Conservation (phyloP, 1,140 invertebrate genomes). For the Gryon sp. region DNA sequence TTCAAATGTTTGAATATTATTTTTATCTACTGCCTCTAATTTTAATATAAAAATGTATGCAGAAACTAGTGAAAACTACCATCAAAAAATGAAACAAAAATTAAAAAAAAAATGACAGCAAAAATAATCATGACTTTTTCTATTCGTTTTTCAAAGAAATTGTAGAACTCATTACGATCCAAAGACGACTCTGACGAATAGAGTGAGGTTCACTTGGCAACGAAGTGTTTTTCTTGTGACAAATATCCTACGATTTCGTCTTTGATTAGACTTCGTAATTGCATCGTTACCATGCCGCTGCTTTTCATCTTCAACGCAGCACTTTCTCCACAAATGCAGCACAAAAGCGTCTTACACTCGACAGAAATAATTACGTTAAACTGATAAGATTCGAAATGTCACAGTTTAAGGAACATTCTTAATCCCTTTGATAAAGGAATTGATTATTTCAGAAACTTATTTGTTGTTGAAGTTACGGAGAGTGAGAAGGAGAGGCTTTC, state of each 20-base stretch:
- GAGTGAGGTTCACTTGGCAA: conserved; percentile 60
- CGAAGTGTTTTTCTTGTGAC: conserved; percentile 69
- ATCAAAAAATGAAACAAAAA: background rate
- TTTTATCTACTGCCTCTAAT: too few species aligned
- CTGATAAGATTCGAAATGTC: conserved; percentile 54
- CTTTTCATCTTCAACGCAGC: conserved; percentile 53
- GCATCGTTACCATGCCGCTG: conserved; percentile 60
- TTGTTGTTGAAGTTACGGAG: conserved; percentile 27
- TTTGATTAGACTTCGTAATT: conserved; percentile 66
- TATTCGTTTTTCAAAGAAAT: conserved; percentile 20
- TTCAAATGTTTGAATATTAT: too few species aligned
- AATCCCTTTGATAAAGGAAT: conserved; percentile 36
- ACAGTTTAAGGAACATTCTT: conserved; percentile 51
- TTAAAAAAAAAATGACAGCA: conserved; percentile 12
- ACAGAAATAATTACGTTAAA: conserved; percentile 59
- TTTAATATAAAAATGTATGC: too few species aligned
- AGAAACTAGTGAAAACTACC: too few species aligned
- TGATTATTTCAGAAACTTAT: conserved; percentile 48
- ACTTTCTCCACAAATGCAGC: conserved; percentile 22
- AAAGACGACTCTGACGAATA: conserved; percentile 65
- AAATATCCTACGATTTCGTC: conserved; percentile 68
- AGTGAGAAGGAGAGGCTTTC: too few species aligned
- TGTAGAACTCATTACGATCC: conserved; percentile 58
- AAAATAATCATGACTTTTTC: conserved; percentile 33
- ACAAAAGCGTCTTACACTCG: conserved; percentile 48